Percentiles rank a stretch among this genome's conserved stretches.
These are phyloP conservation scores for Festucalex cinctus DNA, from an alignment of 2,113 vertebrate species.

Conservation along the genomic window DNA sequence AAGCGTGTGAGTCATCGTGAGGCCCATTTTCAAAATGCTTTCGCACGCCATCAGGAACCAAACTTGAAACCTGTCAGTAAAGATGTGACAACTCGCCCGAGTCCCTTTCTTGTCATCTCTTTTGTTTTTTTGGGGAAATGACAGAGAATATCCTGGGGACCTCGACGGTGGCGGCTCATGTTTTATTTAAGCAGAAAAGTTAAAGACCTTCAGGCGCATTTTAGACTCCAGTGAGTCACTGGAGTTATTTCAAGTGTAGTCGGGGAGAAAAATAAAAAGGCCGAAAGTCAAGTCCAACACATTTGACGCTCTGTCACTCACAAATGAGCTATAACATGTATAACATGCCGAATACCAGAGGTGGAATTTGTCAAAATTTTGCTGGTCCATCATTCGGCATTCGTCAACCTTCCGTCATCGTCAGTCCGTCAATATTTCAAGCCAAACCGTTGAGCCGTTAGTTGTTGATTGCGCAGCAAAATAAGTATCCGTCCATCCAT, in stretches of 20 bases:
- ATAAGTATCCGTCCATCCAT: too few relatives aligned
- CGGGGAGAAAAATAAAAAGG: conserved; percentile 12
- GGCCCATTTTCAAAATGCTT: not conserved
- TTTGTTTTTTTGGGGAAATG: conserved; percentile 4
- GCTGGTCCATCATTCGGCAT: too few relatives aligned
- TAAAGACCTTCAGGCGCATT: conserved; percentile 20
- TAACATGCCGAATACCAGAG: too few relatives aligned
- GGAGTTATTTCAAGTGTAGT: conserved; percentile 42
- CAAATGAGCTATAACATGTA: too few relatives aligned
- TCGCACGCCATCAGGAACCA: not conserved
- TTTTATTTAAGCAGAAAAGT: conserved; percentile 54
- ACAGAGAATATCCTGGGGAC: conserved; percentile 18
- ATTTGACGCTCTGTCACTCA: not conserved
- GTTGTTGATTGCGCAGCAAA: too few relatives aligned
- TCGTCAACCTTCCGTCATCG: too few relatives aligned
- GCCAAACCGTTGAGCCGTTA: too few relatives aligned
- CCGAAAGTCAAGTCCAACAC: conserved; percentile 21
- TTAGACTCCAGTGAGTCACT: conserved; percentile 25
- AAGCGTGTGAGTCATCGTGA: not conserved
- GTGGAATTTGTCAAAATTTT: too few relatives aligned
- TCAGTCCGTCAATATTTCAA: too few relatives aligned
- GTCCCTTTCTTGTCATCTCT: not conserved
- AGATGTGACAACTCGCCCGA: not conserved
- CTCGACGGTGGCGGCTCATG: conserved; percentile 18
- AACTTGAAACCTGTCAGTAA: not conserved